Conservation (phyloP, 2,797 vertebrate genomes). For the Argya squamiceps region DNA sequence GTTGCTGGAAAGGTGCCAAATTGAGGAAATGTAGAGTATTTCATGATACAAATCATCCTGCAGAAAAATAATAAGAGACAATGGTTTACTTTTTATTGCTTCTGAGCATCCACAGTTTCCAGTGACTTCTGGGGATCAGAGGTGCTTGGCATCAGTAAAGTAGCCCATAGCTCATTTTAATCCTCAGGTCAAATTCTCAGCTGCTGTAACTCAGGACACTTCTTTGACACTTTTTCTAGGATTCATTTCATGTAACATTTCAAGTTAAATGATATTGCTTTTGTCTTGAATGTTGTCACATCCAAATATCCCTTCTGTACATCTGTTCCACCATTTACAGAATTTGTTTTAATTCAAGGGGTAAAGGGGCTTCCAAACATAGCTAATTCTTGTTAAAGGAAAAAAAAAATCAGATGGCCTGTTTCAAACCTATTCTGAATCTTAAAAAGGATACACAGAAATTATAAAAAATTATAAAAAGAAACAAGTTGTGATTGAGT, state of each 20-base stretch:
- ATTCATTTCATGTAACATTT: not conserved
- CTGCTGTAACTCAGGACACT: constrained; percentile 2
- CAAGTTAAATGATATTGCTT: not conserved
- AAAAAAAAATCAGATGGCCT: not conserved
- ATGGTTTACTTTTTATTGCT: constrained; percentile 15
- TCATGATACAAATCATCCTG: constrained; percentile 12
- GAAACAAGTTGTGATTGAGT: not conserved
- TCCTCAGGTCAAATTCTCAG: constrained; percentile 12
- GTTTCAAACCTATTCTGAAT: not conserved
- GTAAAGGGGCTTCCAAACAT: not conserved
- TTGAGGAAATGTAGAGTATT: not conserved
- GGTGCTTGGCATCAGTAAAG: not conserved
- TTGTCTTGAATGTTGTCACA: not conserved
- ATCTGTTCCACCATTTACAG: not conserved
- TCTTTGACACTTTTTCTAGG: not conserved
- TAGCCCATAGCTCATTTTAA: constrained; percentile 22
- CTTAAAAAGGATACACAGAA: not conserved
- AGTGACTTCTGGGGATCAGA: constrained; percentile 32
- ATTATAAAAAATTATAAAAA: not conserved
- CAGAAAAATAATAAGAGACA: constrained; percentile 35
- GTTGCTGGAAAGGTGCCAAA: constrained; percentile 17
- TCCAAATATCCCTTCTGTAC: not conserved
- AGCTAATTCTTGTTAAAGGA: not conserved
- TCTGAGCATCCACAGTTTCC: not conserved
- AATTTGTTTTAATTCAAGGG: not conserved